Base-by-base conservation (phyloP, 2,797 vertebrate species). In the Anguilla anguilla region DNA sequence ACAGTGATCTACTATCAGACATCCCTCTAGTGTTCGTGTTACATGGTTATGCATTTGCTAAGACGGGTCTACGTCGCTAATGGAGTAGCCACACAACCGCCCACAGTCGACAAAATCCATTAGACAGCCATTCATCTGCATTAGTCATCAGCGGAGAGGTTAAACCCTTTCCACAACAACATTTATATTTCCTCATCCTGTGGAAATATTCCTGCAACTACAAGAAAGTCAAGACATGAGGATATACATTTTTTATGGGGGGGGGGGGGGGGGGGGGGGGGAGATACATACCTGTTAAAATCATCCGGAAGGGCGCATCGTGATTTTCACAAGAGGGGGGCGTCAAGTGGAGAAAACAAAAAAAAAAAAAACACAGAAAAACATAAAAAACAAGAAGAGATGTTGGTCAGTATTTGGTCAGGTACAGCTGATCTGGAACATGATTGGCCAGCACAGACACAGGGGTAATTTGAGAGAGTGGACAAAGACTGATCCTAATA, bases 21-120 rank as follows among this genome's bases (percentile, higher is more conserved):
- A n/a, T 69, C 51, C 46, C 43, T 83, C 35, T 28, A 74, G 61
- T 10, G 22, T 85, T 74, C 19, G n/a, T 49, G 67, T 85, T 28
- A 72, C 83, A 74, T 57, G 22, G 67, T 85, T 55, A 85, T 83
- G 64, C 61, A 84, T 22, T 35, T 84, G 25, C 46, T 64, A 87
- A 46, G 35, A 74, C 64, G 74, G 81, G 64, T 9, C 85, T 28
- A 25, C 85, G 39, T 28, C 85, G 19, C 85, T 83, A 55, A 46
- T 0, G 6, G 2, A 13, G 55, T 25, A 6, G 13, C 22, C 61
- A 72, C 43, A 61, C 19, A 11, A 86, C 53, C 53, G 3, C 22
- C 61, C 2, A 19, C 22, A n/a, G 61, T 64, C 3, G 7, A 64
- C 5, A 0, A 64, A n/a, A 64, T 7, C n/a, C 61, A 59, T 51